These are phyloP conservation scores for Drosophila suboccidentalis DNA, from an alignment of 2,888 invertebrate species.

Conservation along the genomic window DNA sequence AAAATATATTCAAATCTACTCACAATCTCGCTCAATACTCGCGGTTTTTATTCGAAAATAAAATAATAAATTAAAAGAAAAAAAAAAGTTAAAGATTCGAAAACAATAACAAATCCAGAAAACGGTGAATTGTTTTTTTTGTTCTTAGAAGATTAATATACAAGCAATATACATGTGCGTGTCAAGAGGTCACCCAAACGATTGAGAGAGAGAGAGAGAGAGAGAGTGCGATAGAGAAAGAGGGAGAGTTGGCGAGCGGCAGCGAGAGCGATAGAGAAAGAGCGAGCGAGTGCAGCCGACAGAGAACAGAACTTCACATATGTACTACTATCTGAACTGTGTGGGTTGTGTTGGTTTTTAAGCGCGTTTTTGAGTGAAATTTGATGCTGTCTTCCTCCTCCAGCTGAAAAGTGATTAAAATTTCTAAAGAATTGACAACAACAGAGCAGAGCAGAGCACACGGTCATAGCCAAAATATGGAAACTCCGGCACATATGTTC, in stretches of 20 bases:
- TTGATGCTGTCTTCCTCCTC: constrained; percentile 39
- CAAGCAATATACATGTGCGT: constrained; percentile 47
- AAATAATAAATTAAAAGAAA: constrained; percentile 8
- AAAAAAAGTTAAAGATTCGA: constrained; percentile 18
- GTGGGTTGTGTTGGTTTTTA: constrained; percentile 32
- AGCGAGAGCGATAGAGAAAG: constrained; percentile 14
- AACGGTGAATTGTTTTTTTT: constrained; percentile 22
- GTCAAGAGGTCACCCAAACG: constrained; percentile 67
- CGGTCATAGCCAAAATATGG: constrained; percentile 39
- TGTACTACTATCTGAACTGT: constrained; percentile 32
- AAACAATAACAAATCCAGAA: constrained; percentile 29
- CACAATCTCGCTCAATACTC: constrained; percentile 50
- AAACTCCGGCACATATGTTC: constrained; percentile 69
- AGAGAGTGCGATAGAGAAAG: constrained; percentile 22
- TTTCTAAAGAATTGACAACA: constrained; percentile 28
- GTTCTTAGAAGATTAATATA: constrained; percentile 63
- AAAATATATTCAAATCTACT: constrained; percentile 39
- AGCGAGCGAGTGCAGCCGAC: constrained; percentile 46
- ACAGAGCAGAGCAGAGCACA: constrained; percentile 5
- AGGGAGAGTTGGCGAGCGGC: constrained; percentile 21
- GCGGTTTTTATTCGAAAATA: constrained; percentile 33
- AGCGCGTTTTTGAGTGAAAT: constrained; percentile 59
- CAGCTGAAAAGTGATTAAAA: constrained; percentile 41
- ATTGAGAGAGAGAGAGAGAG: constrained; percentile 36
- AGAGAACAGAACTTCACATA: constrained; percentile 36